phyloP scores from a whole-genome alignment of 1,140 invertebrate genomes.

The Papilio helenus region DNA sequence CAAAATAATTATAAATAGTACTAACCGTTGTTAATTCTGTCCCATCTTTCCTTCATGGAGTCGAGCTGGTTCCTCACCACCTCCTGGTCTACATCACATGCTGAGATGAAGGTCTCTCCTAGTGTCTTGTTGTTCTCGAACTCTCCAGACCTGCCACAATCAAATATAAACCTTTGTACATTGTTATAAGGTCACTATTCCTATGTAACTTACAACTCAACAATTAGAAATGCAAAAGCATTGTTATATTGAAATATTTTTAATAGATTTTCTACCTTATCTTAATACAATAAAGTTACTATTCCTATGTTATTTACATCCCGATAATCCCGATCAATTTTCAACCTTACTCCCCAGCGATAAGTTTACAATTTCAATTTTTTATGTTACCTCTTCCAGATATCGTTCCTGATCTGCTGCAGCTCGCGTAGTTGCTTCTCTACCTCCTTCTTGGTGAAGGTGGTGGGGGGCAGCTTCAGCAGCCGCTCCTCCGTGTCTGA shows the following conservation, averaged over 20 bases:
- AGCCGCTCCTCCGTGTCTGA: conserved; percentile 93
- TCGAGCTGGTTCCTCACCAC: conserved; percentile 92
- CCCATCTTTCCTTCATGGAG: conserved; percentile 93
- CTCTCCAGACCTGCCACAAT: conserved; percentile 89
- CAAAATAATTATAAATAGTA: background rate
- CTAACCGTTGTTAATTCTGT: conserved; percentile 92
- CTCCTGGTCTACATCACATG: conserved; percentile 95
- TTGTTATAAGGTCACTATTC: background rate
- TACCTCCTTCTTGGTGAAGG: conserved; percentile 93
- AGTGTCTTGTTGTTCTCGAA: conserved; percentile 93
- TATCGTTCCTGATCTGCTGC: conserved; percentile 95
- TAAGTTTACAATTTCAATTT: background rate
- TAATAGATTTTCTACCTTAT: background rate
- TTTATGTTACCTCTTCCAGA: conserved; percentile 88
- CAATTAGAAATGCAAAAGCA: background rate
- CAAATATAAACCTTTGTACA: background rate
- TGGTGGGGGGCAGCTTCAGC: conserved; percentile 89
- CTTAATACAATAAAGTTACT: background rate
- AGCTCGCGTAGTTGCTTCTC: conserved; percentile 95
- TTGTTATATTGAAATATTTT: background rate
- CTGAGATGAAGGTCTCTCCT: conserved; percentile 92
- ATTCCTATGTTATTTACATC: background rate
- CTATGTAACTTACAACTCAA: background rate
- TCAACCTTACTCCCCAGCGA: background rate
- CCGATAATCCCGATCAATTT: background rate